phyloP scores from a whole-genome alignment of 2,113 vertebrate species.

The Gallinago undulata region DNA sequence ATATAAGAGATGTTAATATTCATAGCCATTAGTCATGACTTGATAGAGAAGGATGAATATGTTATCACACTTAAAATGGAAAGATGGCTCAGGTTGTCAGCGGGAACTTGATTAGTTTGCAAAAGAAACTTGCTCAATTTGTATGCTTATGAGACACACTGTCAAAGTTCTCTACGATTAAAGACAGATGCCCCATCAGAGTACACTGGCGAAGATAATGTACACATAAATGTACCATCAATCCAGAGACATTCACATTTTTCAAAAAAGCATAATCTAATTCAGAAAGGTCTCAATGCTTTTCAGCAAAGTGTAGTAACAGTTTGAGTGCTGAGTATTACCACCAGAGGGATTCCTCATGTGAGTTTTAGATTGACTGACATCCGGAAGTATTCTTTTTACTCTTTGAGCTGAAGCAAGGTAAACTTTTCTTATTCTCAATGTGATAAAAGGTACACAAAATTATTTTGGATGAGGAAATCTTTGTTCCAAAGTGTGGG shows the following conservation, averaged over 20 bases:
- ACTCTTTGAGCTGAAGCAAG: not conserved
- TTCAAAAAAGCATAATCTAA: slow-evolving; percentile 43
- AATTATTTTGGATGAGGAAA: not conserved
- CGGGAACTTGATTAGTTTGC: slow-evolving; percentile 49
- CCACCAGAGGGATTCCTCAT: not conserved
- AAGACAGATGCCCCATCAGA: slow-evolving; percentile 47
- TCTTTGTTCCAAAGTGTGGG: not conserved
- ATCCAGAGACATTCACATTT: slow-evolving; percentile 32
- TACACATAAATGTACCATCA: slow-evolving; percentile 46
- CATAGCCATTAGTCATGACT: slow-evolving; percentile 25
- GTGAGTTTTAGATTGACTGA: not conserved
- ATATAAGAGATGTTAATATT: slow-evolving; percentile 9
- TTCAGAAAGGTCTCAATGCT: slow-evolving; percentile 26
- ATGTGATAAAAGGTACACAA: not conserved
- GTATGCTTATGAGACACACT: slow-evolving; percentile 57
- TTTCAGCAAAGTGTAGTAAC: not conserved
- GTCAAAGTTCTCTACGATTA: slow-evolving; percentile 38
- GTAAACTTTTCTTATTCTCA: not conserved
- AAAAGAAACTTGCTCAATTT: slow-evolving; percentile 58
- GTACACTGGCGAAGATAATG: slow-evolving; percentile 36
- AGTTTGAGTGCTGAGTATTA: not conserved
- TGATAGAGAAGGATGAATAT: slow-evolving; percentile 36
- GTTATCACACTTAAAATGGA: slow-evolving; percentile 43
- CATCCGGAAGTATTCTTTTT: not conserved
- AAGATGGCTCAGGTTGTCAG: slow-evolving; percentile 49